Evolutionary conservation across 2,888 invertebrate genomes (phyloP).

Genomic region (Chaetogeoica ovagalla): DNA sequence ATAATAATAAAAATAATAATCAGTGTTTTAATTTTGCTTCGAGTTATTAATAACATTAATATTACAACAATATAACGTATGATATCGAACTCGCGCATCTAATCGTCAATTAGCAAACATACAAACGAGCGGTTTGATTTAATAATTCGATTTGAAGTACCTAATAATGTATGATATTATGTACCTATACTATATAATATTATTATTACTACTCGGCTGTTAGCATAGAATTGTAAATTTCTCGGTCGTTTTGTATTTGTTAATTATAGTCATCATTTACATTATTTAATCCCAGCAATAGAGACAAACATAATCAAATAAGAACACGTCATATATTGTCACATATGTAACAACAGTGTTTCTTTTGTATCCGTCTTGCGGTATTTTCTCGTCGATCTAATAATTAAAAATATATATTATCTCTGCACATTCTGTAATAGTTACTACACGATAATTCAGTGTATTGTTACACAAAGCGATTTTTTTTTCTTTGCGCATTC

Average conservation of each 20-base stretch:
- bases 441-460: not conserved
- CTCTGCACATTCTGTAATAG: not conserved
- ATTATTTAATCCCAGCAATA: not conserved
- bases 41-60: too few relatives aligned
- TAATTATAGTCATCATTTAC: conserved; percentile 21
- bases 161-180: too few relatives aligned
- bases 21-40: too few relatives aligned
- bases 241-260: not conserved
- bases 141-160: too few relatives aligned
- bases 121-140: too few relatives aligned
- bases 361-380: not conserved
- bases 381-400: conserved; percentile 21
- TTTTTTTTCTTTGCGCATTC: too few relatives aligned
- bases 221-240: not conserved
- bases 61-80: too few relatives aligned
- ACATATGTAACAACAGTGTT: not conserved
- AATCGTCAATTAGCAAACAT: too few relatives aligned
- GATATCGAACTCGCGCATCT: too few relatives aligned
- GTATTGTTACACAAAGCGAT: not conserved
- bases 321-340: conserved; percentile 15
- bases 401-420: not conserved
- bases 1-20: too few relatives aligned
- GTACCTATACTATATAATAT: too few relatives aligned
- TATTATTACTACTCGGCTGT: too few relatives aligned
- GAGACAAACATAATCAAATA: conserved; percentile 23